Percentiles rank a stretch among this genome's conserved stretches.
phyloP scores from a whole-genome alignment of 2,888 invertebrate species.

The Chymomyza amoena region DNA sequence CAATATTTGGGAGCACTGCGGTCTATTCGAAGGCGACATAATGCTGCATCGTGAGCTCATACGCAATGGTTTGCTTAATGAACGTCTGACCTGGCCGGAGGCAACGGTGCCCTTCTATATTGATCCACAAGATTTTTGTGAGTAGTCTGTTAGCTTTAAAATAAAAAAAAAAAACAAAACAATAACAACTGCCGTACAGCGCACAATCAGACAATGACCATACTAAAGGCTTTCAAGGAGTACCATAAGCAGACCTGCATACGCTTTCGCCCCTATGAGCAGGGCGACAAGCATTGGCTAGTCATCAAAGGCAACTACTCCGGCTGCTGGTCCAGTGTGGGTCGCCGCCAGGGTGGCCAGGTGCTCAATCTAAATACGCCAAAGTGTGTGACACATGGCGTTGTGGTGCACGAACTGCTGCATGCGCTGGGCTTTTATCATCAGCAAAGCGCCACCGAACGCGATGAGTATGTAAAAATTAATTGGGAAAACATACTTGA shows the following conservation, averaged over 20 bases:
- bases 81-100: slow-evolving; percentile 80
- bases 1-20: slow-evolving; percentile 81
- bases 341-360: slow-evolving; percentile 82
- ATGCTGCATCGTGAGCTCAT: slow-evolving; percentile 78
- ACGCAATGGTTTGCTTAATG: slow-evolving; percentile 79
- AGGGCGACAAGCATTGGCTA: slow-evolving; percentile 81
- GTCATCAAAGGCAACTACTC: slow-evolving; percentile 80
- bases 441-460: slow-evolving; percentile 88
- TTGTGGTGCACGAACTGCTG: slow-evolving; percentile 87
- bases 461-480: slow-evolving; percentile 87
- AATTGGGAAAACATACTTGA: slow-evolving; percentile 84
- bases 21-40: slow-evolving; percentile 83
- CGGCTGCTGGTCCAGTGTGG: slow-evolving; percentile 86
- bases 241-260: slow-evolving; percentile 83
- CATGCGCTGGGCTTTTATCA: slow-evolving; percentile 91
- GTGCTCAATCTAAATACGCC: slow-evolving; percentile 81
- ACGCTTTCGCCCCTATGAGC: slow-evolving; percentile 82
- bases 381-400: slow-evolving; percentile 82
- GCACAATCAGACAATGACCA: slow-evolving; percentile 79
- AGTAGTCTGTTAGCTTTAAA: slow-evolving; percentile 49
- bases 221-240: slow-evolving; percentile 81
- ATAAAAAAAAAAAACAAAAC: slow-evolving; percentile 19
- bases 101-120: slow-evolving; percentile 81
- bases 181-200: slow-evolving; percentile 54
- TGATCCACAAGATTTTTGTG: slow-evolving; percentile 80